Evolutionary conservation across 2,113 vertebrate species (phyloP), one percentile per base, ranked within the genome.

Genomic region (Ciconia maguari): DNA sequence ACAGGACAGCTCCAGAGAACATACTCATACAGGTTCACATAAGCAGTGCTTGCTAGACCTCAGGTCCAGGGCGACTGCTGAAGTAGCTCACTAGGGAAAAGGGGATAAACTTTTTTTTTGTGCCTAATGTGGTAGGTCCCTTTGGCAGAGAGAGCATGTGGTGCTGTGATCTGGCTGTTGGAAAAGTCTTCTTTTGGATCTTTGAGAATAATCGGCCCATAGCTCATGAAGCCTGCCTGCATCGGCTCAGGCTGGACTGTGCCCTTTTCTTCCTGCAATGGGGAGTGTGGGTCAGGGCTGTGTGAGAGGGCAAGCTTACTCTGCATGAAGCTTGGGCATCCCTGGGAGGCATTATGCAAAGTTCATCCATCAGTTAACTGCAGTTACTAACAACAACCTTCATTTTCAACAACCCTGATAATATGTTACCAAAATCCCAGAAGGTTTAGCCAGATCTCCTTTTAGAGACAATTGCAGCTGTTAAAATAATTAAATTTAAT

Each of bases 401-500:
- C 11, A 20, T 46, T 64, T 78, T 89, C n/a, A 69, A 41, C 55
- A 58, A 30, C 46, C 55, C 71, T 79, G 34, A 36, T 52, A 84
- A 64, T 18, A 34, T 22, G 10, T 71, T 85, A 49, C 64, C 62
- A 44, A 42, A 80, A 72, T 62, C 68, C 41, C 75, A 48, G 66
- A 38, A 38, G 27, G 26, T 81, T 78, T 81, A 57, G 48, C 20
- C 41, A 55, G 41, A n/a, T 42, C 68, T 79, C 66, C 46, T 70
- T 83, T 79, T 65, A 55, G 34, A 82, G n/a, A 83, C 55, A 89
- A 41, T 58, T 55, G 42, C 60, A 81, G 51, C 62, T 87, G 49
- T 78, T 89, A 75, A 89, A 93, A 68, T 72, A 62, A 79, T 57
- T 55, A 49, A 19, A 71, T 74, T 77, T 87, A 62, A 75, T 80